Evolutionary conservation across 2,113 vertebrate species (phyloP).

Genomic region (Condylura cristata): DNA sequence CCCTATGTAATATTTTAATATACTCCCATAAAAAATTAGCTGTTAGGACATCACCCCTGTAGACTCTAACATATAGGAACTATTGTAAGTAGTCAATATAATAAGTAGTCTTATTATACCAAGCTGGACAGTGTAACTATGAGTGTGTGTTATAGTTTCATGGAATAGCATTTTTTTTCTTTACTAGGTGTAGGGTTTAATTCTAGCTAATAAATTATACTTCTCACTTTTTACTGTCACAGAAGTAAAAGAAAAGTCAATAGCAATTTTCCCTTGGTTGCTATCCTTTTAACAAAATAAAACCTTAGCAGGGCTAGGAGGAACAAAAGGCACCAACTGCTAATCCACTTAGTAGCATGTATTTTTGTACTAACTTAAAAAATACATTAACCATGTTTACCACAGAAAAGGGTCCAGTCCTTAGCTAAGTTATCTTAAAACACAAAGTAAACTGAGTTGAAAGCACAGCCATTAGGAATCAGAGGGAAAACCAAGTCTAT

Average conservation of each 20-base stretch:
- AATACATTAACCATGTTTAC: neutral
- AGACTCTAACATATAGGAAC: neutral
- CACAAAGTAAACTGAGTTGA: constrained; percentile 22
- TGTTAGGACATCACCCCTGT: neutral
- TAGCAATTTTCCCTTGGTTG: neutral
- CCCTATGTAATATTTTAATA: constrained; percentile 50
- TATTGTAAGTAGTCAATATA: neutral
- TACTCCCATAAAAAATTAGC: constrained; percentile 34
- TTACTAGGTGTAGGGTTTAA: neutral
- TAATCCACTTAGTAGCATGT: neutral
- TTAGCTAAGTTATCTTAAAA: constrained; percentile 38
- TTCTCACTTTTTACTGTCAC: constrained; percentile 7
- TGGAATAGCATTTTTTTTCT: neutral
- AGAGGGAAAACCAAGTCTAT: constrained; percentile 36
- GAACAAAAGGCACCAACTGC: neutral
- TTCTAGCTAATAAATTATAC: neutral
- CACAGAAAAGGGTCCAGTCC: neutral
- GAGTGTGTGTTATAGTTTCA: neutral
- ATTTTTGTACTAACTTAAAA: constrained; percentile 21
- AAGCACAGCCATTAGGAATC: constrained; percentile 55
- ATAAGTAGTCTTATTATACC: neutral
- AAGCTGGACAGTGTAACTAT: neutral
- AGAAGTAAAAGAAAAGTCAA: constrained; percentile 9
- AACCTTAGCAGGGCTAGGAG: neutral
- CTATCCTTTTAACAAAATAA: constrained; percentile 18